Base-by-base conservation (phyloP, 1,140 invertebrate genomes). In the Metopolophium dirhodum region DNA sequence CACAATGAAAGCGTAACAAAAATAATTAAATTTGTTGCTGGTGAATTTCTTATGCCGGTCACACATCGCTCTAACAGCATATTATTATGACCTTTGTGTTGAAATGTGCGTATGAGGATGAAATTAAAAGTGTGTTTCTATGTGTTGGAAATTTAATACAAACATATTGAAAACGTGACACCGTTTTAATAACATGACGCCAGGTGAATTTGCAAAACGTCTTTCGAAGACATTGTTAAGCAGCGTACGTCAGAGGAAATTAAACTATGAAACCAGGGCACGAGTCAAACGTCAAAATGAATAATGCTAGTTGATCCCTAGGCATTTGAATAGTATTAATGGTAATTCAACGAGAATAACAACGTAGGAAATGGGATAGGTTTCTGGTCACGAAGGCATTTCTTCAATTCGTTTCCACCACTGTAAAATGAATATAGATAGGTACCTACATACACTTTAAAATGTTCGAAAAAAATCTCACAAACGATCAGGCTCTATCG, bases 271-370 rank as follows among this genome's bases (percentile, higher is more conserved):
- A 35, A 49, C 30, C 18, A 26, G 86, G 30, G 7, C 45, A 49
- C 18, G 9, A 87, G 86, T 87, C 45, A 49, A 87, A 49, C 30
- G 86, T 51, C 86, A 87, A 87, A 87, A 49, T 87, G 86, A 87
- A 87, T 49, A 87, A 87, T 87, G n/a, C 30, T 35, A 87, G 86
- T 87, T 20, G 30, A 87, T 87, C 86, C 47, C 45, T 49, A 8
- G 30, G 18, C 86, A 49, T 87, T 49, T 87, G 45, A 30, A 35
- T 20, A n/a, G 86, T 49, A 87, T 87, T n/a, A 87, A 87, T 87
- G 18, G 47, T 35, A 51, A 87, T 87, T 86, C 20, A 8, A 45
- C 26, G 14, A 20, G 30, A 37, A 83, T 49, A 49, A 87, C 86
- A 20, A 85, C 23, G 41, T 37, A 37, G 77, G 35, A 83, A 83